Evolutionary conservation across 2,888 invertebrate genomes (phyloP), one percentile per base, ranked within the genome.

Genomic region (Plebejus anna): DNA sequence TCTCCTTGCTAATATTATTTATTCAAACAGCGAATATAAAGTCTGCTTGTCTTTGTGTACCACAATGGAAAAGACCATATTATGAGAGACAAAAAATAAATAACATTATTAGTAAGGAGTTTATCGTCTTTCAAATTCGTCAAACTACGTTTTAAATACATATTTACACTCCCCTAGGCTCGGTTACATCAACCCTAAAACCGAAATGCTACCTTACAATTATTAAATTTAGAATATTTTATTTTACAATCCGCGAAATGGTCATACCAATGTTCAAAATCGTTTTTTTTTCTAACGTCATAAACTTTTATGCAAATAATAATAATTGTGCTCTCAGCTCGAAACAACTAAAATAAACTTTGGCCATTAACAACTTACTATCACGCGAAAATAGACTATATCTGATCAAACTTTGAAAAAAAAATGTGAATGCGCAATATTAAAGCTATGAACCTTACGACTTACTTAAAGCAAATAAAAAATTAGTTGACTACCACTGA

Each of bases 331-430:
- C 87, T 88, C 82, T 83, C 80, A 88, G 87, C 87, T 79, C 81
- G 80, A 83, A 86, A 86, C 81, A 86, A 88, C 86, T 88, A 85
- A 89, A 88, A 88, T 88, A 89, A 88, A 90, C 90, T 91, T 91
- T 91, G 91, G 90, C 88, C 82, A 87, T 86, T 82, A 81, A 82
- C 84, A 82, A 83, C 84, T 84, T 82, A 84, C 11, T 88, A 89
- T 88, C 89, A 88, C 88, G 88, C 81, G 82, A 81, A 75, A 47
- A 70, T 32, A 70, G 36, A 71, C 72, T 76, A 73, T 16, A 75
- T 77, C 57, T 59, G 75, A 75, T 47, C 70, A 66, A 51, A 51
- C 42, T 38, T 57, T 22, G 22, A 22, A 22, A 32, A 6, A 66
- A 7, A 70, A 4, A 47, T 32, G 9, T 61, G 61, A 66, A 13